Base-by-base conservation (phyloP, 2,888 invertebrate genomes). In the Phalangium opilio region DNA sequence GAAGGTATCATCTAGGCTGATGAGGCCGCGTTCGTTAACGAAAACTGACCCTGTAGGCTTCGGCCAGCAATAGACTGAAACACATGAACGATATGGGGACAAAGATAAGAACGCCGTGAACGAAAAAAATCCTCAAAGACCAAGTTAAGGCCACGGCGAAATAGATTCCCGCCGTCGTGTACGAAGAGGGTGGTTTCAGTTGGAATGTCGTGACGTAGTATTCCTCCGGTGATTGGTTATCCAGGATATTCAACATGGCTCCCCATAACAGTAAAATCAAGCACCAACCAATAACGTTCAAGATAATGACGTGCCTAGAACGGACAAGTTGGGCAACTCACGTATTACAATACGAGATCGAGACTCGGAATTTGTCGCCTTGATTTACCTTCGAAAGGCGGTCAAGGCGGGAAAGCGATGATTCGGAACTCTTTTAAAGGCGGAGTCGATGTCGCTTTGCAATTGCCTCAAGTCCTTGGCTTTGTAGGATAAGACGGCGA, bases 101-200 rank as follows among this genome's bases (percentile, higher is more conserved):
- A 32, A 54, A 54, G 41, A 54, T 48, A n/a, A 54, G 39, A n/a
- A 48, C 46, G n/a, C 54, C 54, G 32, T 52, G 50, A 10, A 52
- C 43, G 38, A 54, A 54, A 15, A 54, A 44, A n/a, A 49, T 47
- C 20, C 49, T 49, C 21, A 54, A 20, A 17, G 43, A 45, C 11
- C 48, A 44, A 1, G 50, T 44, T 8, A 54, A 18, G 7, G 44
- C 50, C 10, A 54, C 54, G 19, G 50, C 49, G 10, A 53, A 3
- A 14, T 52, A 52, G 5, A 43, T 44, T 1, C 35, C 48, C 10
- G 35, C 18, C 32, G 50, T 47, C 0, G 39, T 40, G 15, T 42
- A 50, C 11, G 38, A 14, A 20, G 48, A 45, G 1, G 52, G 50
- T 8, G 50, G 47, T 17, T 45, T 47, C 8, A 45, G 11, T 27